Conservation (phyloP, 2,797 vertebrate genomes). For the Cephalopachus bancanus region DNA sequence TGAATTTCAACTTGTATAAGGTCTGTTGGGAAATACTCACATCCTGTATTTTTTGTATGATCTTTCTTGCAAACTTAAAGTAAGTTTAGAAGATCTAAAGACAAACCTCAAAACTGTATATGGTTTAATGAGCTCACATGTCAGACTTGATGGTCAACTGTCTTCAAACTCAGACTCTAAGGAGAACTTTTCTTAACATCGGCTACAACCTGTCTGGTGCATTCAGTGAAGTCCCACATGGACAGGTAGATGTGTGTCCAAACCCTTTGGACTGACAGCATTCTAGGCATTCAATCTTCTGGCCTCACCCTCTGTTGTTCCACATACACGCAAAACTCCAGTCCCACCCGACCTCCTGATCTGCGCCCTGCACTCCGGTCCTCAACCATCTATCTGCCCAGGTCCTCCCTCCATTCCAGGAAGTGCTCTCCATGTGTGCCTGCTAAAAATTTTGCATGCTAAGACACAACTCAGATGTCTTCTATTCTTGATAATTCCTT, state of each 20-base stretch:
- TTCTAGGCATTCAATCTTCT: neutral
- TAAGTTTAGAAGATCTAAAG: conserved; percentile 30
- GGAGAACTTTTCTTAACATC: neutral
- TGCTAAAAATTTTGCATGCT: neutral
- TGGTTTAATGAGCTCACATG: neutral
- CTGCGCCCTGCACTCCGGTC: neutral
- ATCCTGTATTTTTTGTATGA: neutral
- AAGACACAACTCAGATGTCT: neutral
- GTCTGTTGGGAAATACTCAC: neutral
- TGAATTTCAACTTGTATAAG: conserved; percentile 20
- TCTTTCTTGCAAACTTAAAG: conserved; percentile 32
- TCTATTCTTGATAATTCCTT: neutral
- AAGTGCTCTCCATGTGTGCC: neutral
- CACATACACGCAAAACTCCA: neutral
- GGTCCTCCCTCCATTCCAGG: neutral
- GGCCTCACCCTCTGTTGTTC: neutral
- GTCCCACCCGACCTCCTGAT: neutral
- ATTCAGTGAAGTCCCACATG: neutral
- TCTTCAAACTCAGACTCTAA: neutral
- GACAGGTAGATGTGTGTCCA: neutral
- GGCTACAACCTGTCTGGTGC: neutral
- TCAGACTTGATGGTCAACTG: neutral
- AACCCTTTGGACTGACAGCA: neutral
- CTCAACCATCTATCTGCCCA: neutral
- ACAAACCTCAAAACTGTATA: neutral